Conservation (phyloP, 2,888 invertebrate species). For the Spodoptera picta region DNA sequence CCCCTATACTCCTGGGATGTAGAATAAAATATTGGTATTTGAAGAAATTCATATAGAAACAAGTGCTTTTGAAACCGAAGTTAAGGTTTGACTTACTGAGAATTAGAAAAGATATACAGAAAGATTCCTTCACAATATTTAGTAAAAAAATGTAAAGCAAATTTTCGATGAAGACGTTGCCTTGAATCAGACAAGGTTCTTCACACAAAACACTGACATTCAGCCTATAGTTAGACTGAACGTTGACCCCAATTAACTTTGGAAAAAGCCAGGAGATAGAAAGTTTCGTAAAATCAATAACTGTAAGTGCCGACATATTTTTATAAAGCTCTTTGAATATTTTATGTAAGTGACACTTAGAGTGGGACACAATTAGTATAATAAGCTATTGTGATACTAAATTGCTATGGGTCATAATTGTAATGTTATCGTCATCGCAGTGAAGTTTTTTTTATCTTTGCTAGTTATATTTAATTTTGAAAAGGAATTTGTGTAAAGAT, state of each 20-base stretch:
- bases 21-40: constrained; percentile 31
- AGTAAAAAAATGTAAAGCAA: too few relatives aligned
- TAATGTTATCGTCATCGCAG: constrained; percentile 34
- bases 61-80: too few relatives aligned
- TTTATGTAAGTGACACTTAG: constrained; percentile 26
- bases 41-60: too few relatives aligned
- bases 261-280: too few relatives aligned
- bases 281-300: not conserved
- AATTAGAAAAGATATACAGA: too few relatives aligned
- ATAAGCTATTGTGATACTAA: constrained; percentile 40
- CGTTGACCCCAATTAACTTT: too few relatives aligned
- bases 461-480: constrained; percentile 17
- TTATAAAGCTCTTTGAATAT: constrained; percentile 2
- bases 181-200: too few relatives aligned
- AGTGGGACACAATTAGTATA: constrained; percentile 35
- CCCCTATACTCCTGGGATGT: constrained; percentile 20
- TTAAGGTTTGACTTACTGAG: too few relatives aligned
- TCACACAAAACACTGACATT: too few relatives aligned
- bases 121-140: too few relatives aligned
- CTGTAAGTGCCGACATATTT: constrained; percentile 2
- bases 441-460: constrained; percentile 38
- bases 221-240: too few relatives aligned
- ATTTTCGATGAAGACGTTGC: too few relatives aligned
- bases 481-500: not conserved
- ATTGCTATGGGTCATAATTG: constrained; percentile 23